Base-by-base conservation (phyloP, 2,113 vertebrate genomes). In the Formicarius rufipectus region DNA sequence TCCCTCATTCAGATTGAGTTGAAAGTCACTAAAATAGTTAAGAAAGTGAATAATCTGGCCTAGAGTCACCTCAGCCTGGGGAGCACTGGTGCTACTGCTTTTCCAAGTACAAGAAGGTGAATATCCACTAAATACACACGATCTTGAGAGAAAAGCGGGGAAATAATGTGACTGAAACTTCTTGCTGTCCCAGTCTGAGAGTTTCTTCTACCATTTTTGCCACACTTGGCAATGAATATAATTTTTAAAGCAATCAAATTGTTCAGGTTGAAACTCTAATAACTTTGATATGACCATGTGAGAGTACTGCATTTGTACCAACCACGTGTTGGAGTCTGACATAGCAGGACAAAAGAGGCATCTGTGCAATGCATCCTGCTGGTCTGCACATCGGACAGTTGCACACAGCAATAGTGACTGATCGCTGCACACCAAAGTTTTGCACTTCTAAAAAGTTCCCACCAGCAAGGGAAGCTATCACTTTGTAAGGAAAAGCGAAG, bases 51-150 rank as follows among this genome's bases (percentile, higher is more conserved):
- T 3, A 6, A 53, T 12, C 45, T 71, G 8, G 42, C 19, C 39
- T 74, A 18, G 9, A 58, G 40, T 73, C 22, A 35, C n/a, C 13
- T 59, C 16, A 35, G 3, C 17, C 20, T 37, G 31, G n/a, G 10
- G 24, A 90, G n/a, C 1, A 0, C 22, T 62, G 45, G 16, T 71
- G 31, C 4, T 31, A 28, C 45, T 7, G 9, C 23, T 78, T 12
- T 87, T 11, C 15, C 13, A 37, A 13, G 21, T n/a, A 24, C 1
- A 6, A 47, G 39, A 84, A 79, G 5, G 28, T 72, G 44, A 79
- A 37, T 37, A 37, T 25, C 56, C 35, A 23, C 6, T 28, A 39
- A 78, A 53, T 3, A 28, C 0, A 6, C 11, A 14, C 0, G 0
- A 12, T 63, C 75, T 76, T 66, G 27, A 71, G 20, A 63, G 22